These are phyloP conservation scores for Ifrita kowaldi DNA, from an alignment of 2,113 vertebrate species.

Conservation along the genomic window DNA sequence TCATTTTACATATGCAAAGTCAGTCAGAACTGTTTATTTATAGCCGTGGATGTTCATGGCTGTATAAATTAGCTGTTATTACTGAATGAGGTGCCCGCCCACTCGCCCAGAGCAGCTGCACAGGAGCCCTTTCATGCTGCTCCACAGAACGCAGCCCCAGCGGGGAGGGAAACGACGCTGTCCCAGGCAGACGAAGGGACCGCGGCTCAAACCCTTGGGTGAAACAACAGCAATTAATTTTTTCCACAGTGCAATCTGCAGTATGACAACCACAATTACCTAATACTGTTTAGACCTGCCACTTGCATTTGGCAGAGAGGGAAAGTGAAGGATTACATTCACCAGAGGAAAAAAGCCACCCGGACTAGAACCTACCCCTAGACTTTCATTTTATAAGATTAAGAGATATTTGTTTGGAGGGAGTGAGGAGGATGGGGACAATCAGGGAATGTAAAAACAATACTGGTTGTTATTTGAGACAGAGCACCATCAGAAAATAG, in stretches of 20 bases:
- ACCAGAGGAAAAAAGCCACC: background rate
- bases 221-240: constrained; percentile 67
- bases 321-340: constrained; percentile 63
- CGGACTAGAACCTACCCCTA: background rate
- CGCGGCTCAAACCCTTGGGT: constrained; percentile 20
- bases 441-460: background rate
- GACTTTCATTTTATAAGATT: background rate
- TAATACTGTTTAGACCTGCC: constrained; percentile 66
- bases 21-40: constrained; percentile 75
- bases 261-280: constrained; percentile 65
- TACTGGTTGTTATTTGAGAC: background rate
- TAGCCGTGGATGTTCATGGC: constrained; percentile 67
- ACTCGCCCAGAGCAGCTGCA: constrained; percentile 64
- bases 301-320: constrained; percentile 34
- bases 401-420: background rate
- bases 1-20: constrained; percentile 52
- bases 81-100: constrained; percentile 71
- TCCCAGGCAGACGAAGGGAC: constrained; percentile 36
- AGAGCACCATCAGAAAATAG: background rate
- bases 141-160: constrained; percentile 20
- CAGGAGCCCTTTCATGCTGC: constrained; percentile 65
- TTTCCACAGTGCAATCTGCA: constrained; percentile 53
- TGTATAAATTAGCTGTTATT: constrained; percentile 76
- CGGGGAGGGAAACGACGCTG: constrained; percentile 33
- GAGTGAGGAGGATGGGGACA: background rate